Evolutionary conservation across 1,140 invertebrate species (phyloP).

Genomic region (Bathynomus jamesi): DNA sequence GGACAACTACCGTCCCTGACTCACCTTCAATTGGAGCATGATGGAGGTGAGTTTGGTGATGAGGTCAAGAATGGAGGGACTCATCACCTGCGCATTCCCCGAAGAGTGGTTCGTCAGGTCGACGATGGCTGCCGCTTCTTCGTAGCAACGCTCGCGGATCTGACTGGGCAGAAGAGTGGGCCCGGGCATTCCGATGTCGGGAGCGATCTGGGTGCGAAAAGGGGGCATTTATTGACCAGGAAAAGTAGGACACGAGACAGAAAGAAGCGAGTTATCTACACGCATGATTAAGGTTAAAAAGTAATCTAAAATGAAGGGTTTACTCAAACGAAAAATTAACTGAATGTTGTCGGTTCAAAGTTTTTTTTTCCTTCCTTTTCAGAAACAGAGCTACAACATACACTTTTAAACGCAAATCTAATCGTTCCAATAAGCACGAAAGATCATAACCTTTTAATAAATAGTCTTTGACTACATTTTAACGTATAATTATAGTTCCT

Average conservation of each 20-base stretch:
- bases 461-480: too few relatives aligned
- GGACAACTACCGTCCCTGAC: too few relatives aligned
- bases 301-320: neutral
- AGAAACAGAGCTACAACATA: too few relatives aligned
- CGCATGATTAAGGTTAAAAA: neutral
- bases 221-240: too few relatives aligned
- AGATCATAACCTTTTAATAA: too few relatives aligned
- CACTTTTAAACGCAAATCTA: too few relatives aligned
- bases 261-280: neutral
- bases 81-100: conserved; percentile 50
- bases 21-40: conserved; percentile 81
- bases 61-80: conserved; percentile 58
- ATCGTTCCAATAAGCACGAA: too few relatives aligned
- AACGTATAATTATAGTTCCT: too few relatives aligned
- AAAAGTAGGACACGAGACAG: too few relatives aligned
- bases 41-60: conserved; percentile 82
- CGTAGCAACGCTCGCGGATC: conserved; percentile 73
- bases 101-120: conserved; percentile 58
- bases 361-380: too few relatives aligned
- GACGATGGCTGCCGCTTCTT: conserved; percentile 74
- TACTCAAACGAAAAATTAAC: neutral
- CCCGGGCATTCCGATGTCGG: conserved; percentile 68
- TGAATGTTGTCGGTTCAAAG: too few relatives aligned
- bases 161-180: conserved; percentile 80
- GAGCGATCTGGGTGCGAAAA: conserved; percentile 55